Evolutionary conservation across 2,888 invertebrate genomes (phyloP).

Genomic region (Azorinus chamasolen): DNA sequence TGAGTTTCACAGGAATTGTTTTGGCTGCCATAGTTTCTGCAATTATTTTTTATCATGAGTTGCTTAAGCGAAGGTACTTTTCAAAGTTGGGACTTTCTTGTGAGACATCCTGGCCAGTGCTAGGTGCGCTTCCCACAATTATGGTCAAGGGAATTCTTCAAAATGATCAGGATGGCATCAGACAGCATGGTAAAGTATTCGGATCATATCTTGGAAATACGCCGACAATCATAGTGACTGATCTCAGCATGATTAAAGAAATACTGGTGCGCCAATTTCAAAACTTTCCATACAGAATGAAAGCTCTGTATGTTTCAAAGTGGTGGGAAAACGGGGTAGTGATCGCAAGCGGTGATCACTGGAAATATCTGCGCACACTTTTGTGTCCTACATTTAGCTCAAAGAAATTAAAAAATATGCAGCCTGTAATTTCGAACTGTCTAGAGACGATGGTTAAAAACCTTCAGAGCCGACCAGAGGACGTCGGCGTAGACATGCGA

Average conservation of each 20-base stretch:
- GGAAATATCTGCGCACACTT: slow-evolving; percentile 62
- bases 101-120: slow-evolving; percentile 31
- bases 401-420: slow-evolving; percentile 59
- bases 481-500: slow-evolving; percentile 37
- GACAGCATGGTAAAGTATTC: slow-evolving; percentile 40
- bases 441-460: slow-evolving; percentile 21
- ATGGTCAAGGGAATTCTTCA: slow-evolving; percentile 38
- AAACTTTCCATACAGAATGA: slow-evolving; percentile 59
- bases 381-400: slow-evolving; percentile 61
- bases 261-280: slow-evolving; percentile 62
- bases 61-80: slow-evolving; percentile 18
- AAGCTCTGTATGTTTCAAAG: slow-evolving; percentile 46
- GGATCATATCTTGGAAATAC: slow-evolving; percentile 54
- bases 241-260: slow-evolving; percentile 65
- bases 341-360: slow-evolving; percentile 58
- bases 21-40: too few relatives aligned
- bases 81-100: slow-evolving; percentile 14
- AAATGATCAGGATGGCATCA: slow-evolving; percentile 29
- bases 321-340: slow-evolving; percentile 53
- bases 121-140: slow-evolving; percentile 40
- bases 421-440: slow-evolving; percentile 25
- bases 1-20: too few relatives aligned
- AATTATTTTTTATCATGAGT: too few relatives aligned
- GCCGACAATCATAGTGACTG: slow-evolving; percentile 57
- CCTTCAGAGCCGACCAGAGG: slow-evolving; percentile 4